Evolutionary conservation across 1,140 invertebrate genomes (phyloP), one percentile per base, ranked within the genome.

Genomic region (Capitella teleta): DNA sequence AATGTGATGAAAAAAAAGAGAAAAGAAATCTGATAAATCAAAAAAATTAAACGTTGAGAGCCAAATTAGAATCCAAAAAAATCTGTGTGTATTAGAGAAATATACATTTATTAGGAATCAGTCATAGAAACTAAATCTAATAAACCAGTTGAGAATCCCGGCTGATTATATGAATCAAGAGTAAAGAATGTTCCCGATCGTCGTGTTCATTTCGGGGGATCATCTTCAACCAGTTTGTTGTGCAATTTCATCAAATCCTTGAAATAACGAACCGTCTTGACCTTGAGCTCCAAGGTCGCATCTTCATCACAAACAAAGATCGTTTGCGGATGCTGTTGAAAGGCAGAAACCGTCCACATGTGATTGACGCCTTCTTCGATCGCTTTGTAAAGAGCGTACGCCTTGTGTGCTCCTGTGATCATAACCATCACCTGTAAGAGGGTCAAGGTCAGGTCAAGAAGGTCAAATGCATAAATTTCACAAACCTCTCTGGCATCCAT

Each of bases 271-370:
- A 98, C 94, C 55, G 95, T 99, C 76, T 96, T 96, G 18, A 98
- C 93, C 62, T 87, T 80, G 50, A 99, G 76, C 75, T 99, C 95
- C 47, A 93, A 70, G 5, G 95, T 98, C 34, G 95, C 93, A 73
- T 94, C 90, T 75, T 99, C 94, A 72, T 99, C 95, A 67, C 92
- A 97, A 41, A 99, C 77, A 75, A 98, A 93, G 18, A 98, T 78
- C 4, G 67, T 59, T 0, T 47, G 36, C 1, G 62, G 59, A 56
- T 74, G 72, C 41, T 64, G 87, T 73, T 99, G 95, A 75, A 99
- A 97, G 25, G 93, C 93, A 19, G 91, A 96, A 21, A 98, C 92
- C 0, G 95, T 98, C 92, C 95, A 98, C 95, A 98, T 98, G 74
- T 98, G 95, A 76, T 91, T 97, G 3, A 98, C 80, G 37, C 95